These are phyloP conservation scores for Drosophila cognata DNA, from an alignment of 2,888 invertebrate species.

Conservation along the genomic window DNA sequence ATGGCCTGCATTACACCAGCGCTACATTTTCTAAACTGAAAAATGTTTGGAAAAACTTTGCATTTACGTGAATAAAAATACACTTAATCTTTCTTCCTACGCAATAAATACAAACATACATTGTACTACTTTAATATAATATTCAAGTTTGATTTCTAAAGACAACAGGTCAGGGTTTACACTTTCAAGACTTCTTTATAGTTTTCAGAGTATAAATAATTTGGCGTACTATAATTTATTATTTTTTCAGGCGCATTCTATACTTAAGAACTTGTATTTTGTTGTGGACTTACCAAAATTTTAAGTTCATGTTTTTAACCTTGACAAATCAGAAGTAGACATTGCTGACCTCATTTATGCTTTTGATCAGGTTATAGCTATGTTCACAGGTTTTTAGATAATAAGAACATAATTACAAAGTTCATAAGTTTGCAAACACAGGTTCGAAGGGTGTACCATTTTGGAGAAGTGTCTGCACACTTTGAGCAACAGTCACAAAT, in stretches of 20 bases:
- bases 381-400: background rate
- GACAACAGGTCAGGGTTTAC: no score
- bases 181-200: no score
- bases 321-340: background rate
- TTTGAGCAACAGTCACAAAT: background rate
- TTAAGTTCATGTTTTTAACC: background rate
- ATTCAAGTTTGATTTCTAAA: no score
- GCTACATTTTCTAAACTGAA: conserved; percentile 69
- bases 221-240: background rate
- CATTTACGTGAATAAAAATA: background rate
- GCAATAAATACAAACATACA: no score
- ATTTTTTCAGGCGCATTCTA: background rate
- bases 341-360: background rate
- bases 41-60: background rate
- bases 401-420: background rate
- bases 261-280: background rate
- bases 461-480: background rate
- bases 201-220: background rate
- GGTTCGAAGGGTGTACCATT: background rate
- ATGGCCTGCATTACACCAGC: conserved; percentile 85
- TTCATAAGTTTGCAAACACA: background rate
- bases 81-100: no score
- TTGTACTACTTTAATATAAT: no score
- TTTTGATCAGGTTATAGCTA: no score
- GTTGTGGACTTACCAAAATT: background rate